Conservation (phyloP, 2,888 invertebrate genomes). For the Arctia plantaginis region DNA sequence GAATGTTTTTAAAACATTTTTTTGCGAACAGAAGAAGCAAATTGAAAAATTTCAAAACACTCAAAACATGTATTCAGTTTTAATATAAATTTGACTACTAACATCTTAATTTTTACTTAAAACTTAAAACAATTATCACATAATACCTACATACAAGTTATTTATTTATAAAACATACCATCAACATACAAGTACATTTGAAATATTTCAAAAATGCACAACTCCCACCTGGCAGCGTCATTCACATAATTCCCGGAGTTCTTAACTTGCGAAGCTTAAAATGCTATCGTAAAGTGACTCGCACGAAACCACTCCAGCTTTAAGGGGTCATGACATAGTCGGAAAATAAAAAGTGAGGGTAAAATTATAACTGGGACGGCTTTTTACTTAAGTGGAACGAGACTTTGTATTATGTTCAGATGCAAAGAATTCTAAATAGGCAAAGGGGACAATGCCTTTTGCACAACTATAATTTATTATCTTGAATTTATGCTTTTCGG, state of each 20-base stretch:
- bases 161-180: background rate
- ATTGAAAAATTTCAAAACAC: too few species aligned
- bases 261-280: slow-evolving; percentile 40
- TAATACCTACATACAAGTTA: background rate
- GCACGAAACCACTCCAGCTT: slow-evolving; percentile 36
- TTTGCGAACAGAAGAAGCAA: too few species aligned
- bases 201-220: slow-evolving; percentile 1
- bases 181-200: background rate
- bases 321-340: slow-evolving; percentile 49
- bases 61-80: too few species aligned
- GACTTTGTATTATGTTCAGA: slow-evolving; percentile 48
- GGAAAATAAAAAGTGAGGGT: slow-evolving; percentile 50
- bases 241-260: slow-evolving; percentile 36
- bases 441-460: slow-evolving; percentile 51
- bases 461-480: slow-evolving; percentile 51
- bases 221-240: slow-evolving; percentile 7
- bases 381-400: slow-evolving; percentile 53
- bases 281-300: slow-evolving; percentile 49
- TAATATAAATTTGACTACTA: too few species aligned
- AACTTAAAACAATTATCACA: background rate
- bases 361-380: slow-evolving; percentile 54
- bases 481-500: slow-evolving; percentile 14
- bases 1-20: too few species aligned
- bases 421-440: slow-evolving; percentile 41
- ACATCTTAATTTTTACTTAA: background rate